A percentile compares a stretch with the other conserved stretches of the same genome.
Conservation (phyloP, 2,113 vertebrate genomes). For the Channa maculata region DNA sequence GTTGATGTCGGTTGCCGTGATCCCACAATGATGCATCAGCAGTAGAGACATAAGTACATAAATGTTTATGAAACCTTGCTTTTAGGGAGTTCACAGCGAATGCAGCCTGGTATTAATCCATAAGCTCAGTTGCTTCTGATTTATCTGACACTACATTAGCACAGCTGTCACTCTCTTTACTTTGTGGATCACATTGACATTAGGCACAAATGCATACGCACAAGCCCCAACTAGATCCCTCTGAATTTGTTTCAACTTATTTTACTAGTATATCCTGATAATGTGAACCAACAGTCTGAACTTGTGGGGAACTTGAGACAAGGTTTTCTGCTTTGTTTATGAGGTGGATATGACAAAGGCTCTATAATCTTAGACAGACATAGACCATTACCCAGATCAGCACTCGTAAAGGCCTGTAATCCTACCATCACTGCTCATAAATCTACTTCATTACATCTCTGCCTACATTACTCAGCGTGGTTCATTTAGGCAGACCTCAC, state of each 20-base stretch:
- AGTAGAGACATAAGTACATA: not conserved
- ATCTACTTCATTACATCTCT: slow-evolving; percentile 72
- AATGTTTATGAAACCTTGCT: slow-evolving; percentile 19
- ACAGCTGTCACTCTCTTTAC: slow-evolving; percentile 37
- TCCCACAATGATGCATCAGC: slow-evolving; percentile 3
- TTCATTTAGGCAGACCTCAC: slow-evolving; percentile 59
- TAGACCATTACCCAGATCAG: slow-evolving; percentile 78
- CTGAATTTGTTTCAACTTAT: slow-evolving; percentile 3
- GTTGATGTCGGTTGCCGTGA: slow-evolving; percentile 48
- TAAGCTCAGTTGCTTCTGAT: slow-evolving; percentile 38
- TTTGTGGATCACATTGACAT: slow-evolving; percentile 32
- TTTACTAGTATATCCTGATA: slow-evolving; percentile 25
- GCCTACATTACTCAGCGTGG: slow-evolving; percentile 49
- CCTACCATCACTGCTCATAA: slow-evolving; percentile 70
- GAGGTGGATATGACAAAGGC: slow-evolving; percentile 65
- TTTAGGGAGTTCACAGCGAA: not conserved
- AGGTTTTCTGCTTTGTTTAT: slow-evolving; percentile 56
- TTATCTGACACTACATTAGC: slow-evolving; percentile 31
- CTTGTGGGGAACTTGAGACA: slow-evolving; percentile 38
- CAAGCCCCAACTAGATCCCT: not conserved
- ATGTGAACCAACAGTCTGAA: slow-evolving; percentile 25
- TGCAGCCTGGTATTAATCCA: slow-evolving; percentile 12
- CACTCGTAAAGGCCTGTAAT: slow-evolving; percentile 73
- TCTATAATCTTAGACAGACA: slow-evolving; percentile 73
- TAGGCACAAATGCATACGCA: not conserved